Base-by-base conservation (phyloP, 2,888 invertebrate species). In the Polietes domitor region DNA sequence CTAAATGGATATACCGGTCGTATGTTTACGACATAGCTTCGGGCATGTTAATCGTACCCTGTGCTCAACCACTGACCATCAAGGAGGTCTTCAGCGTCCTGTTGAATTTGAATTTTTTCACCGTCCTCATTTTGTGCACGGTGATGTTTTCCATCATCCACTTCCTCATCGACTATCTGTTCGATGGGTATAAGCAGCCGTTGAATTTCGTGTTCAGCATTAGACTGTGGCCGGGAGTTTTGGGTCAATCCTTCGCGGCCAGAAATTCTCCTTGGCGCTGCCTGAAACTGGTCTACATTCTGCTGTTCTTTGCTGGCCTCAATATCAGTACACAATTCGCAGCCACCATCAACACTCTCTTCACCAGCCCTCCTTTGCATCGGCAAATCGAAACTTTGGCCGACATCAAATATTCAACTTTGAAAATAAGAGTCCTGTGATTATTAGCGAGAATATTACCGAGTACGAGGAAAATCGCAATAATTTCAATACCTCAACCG, bases 251-350 rank as follows among this genome's bases (percentile, higher is more conserved):
- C 9, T 65, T 41, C 10, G 37, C 41, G 0, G 65, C 19, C 10
- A 17, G 41, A 9, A 6, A 9, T 65, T 41, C 65, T 1, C 65
- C 19, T 0, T 65, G 32, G 41, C 19, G 21, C 12, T 2, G 41
- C 21, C 12, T 65, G 19, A 32, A 32, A 41, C 19, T 65, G 17
- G 37, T 83, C 4, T 85, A 85, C 19, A 26, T 79, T 1, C 41
- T 83, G 6, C 70, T 85, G 3, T 82, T 82, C 10, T 1, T 85
- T n/a, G 28, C 80, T 19, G 83, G 85, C 17, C 37, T 86, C 0
- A 82, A 72, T 19, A 68, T 85, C 12, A 82, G 72, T 37, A 83
- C 80, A 4, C 12, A 75, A 3, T 75, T 83, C 19, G 68, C 81
- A 1, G 85, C 75, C 0, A 43, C 78, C 17, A 65, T 84, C 28